phyloP scores from a whole-genome alignment of 2,888 invertebrate species.

The Leptothorax acervorum region DNA sequence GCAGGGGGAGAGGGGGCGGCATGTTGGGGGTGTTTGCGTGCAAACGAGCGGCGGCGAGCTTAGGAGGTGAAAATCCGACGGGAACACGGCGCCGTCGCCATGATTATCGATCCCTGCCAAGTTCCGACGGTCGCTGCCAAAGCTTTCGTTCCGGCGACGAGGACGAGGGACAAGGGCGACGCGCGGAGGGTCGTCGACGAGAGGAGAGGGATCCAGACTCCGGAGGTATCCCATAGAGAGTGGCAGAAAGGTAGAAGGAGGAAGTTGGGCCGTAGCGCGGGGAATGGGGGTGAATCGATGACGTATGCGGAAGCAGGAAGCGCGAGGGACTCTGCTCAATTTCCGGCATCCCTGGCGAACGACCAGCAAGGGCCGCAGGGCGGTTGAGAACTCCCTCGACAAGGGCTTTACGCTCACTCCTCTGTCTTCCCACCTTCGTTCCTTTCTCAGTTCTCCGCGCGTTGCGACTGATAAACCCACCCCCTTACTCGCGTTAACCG shows the following conservation, averaged over 20 bases:
- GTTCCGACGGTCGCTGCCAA: slow-evolving; percentile 71
- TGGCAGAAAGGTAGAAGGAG: slow-evolving; percentile 47
- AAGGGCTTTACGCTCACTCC: slow-evolving; percentile 2
- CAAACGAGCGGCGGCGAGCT: slow-evolving; percentile 65
- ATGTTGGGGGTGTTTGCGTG: slow-evolving; percentile 61
- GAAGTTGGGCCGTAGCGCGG: slow-evolving; percentile 53
- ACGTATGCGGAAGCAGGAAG: slow-evolving; percentile 80
- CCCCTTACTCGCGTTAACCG: background rate
- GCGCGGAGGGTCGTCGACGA: slow-evolving; percentile 43
- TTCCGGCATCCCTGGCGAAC: slow-evolving; percentile 77
- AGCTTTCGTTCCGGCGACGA: slow-evolving; percentile 65
- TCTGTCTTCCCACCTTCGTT: slow-evolving; percentile 32
- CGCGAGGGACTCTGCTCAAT: slow-evolving; percentile 78
- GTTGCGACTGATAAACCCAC: slow-evolving; percentile 14
- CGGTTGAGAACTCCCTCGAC: slow-evolving; percentile 47
- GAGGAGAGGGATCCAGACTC: slow-evolving; percentile 39
- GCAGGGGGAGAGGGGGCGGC: background rate
- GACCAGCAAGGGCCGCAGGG: slow-evolving; percentile 54
- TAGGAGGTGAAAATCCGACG: slow-evolving; percentile 72
- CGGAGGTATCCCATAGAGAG: slow-evolving; percentile 42
- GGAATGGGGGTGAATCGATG: slow-evolving; percentile 73
- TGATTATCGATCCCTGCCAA: slow-evolving; percentile 76
- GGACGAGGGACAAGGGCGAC: background rate
- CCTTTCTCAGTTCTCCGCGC: slow-evolving; percentile 19
- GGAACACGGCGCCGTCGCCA: slow-evolving; percentile 77